Conservation (phyloP, 92 coral and sea anemone species). For the Actinernus sp. region DNA sequence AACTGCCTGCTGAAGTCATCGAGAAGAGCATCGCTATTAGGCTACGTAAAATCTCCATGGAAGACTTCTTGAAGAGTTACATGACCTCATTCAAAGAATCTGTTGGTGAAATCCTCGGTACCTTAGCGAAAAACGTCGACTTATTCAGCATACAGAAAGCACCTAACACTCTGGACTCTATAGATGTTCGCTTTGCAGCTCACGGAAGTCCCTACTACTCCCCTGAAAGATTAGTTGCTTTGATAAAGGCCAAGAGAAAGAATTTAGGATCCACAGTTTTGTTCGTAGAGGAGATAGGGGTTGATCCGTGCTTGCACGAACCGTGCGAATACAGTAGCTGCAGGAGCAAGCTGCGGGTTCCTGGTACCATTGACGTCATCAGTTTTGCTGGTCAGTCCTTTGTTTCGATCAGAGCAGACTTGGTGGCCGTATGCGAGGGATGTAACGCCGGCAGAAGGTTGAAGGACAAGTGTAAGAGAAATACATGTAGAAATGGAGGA, state of each 20-base stretch:
- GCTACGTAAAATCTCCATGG: constrained; percentile 48
- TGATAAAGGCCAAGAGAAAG: constrained; percentile 68
- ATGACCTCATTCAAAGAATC: constrained; percentile 66
- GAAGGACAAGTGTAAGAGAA: constrained; percentile 37
- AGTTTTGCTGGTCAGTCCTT: constrained; percentile 64
- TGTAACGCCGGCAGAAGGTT: constrained; percentile 49
- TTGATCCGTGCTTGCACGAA: constrained; percentile 86
- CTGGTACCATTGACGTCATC: constrained; percentile 76
- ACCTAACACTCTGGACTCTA: constrained; percentile 12
- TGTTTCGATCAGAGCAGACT: constrained; percentile 67
- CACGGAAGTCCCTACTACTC: constrained; percentile 97
- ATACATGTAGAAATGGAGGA: constrained; percentile 85
- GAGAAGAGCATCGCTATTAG: constrained; percentile 84
- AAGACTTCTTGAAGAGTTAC: constrained; percentile 53
- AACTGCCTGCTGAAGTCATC: constrained; percentile 77
- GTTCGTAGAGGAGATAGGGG: constrained; percentile 66
- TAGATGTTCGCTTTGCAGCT: constrained; percentile 90
- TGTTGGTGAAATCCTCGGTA: constrained; percentile 67
- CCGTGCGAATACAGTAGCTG: constrained; percentile 88
- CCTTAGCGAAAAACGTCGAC: constrained; percentile 73
- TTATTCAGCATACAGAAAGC: constrained; percentile 88
- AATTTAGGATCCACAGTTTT: constrained; percentile 7
- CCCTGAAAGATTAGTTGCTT: constrained; percentile 80
- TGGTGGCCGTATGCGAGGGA: constrained; percentile 68
- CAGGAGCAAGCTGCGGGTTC: constrained; percentile 51